These are phyloP conservation scores for Sebastolobus altivelis DNA, from an alignment of 2,797 vertebrate species.

Conservation along the genomic window DNA sequence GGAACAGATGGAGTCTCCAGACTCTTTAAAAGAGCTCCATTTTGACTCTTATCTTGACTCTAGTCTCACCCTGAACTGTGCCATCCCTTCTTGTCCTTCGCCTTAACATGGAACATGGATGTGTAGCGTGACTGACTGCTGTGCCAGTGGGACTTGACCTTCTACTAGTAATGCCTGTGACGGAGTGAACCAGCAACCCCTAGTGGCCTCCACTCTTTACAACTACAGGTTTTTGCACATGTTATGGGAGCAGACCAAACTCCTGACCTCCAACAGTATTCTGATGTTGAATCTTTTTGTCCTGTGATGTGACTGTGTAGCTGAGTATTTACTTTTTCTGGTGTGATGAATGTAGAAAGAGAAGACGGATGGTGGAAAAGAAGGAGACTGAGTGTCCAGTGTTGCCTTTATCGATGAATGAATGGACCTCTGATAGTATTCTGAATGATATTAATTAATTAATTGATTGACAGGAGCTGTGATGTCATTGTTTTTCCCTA, in stretches of 20 bases:
- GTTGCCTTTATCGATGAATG: constrained; percentile 70
- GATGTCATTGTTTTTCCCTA: constrained; percentile 48
- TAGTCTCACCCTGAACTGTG: constrained; percentile 39
- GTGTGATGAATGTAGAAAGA: constrained; percentile 49
- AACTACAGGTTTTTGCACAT: constrained; percentile 80
- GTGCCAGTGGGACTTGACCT: constrained; percentile 59
- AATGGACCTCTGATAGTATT: constrained; percentile 77
- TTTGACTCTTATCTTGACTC: constrained; percentile 15
- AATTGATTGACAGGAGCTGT: constrained; percentile 74
- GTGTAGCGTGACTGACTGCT: constrained; percentile 61
- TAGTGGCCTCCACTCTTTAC: constrained; percentile 59
- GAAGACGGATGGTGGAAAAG: constrained; percentile 17
- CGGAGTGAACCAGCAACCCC: constrained; percentile 62
- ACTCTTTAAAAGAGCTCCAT: constrained; percentile 33
- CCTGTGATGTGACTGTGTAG: constrained; percentile 60
- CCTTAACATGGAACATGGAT: constrained; percentile 45
- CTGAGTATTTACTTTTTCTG: constrained; percentile 51
- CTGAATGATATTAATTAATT: constrained; percentile 63
- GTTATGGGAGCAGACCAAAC: constrained; percentile 60
- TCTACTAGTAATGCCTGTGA: constrained; percentile 57
- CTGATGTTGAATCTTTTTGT: constrained; percentile 50
- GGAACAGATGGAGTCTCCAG: constrained; percentile 18
- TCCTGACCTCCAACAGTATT: constrained; percentile 84
- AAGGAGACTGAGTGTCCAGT: constrained; percentile 37
- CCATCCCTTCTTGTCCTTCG: constrained; percentile 4